These are phyloP conservation scores for Aethes cnicana DNA, from an alignment of 2,888 invertebrate genomes.

Conservation along the genomic window DNA sequence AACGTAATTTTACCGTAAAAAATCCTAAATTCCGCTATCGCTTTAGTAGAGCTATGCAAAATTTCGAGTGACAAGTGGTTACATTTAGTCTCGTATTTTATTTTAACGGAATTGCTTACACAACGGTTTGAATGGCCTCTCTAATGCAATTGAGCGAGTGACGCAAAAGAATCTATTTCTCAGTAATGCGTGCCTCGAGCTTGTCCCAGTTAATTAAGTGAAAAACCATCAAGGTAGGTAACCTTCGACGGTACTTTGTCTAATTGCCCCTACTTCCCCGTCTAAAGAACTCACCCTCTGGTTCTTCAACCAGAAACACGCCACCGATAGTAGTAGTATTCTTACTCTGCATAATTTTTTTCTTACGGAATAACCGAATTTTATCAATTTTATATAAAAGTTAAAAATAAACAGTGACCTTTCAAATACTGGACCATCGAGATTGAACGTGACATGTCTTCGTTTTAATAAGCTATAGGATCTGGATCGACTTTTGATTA, in stretches of 20 bases:
- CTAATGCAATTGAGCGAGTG: conserved; percentile 58
- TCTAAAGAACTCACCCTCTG: conserved; percentile 13
- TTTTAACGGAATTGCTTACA: conserved; percentile 41
- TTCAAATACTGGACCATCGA: conserved; percentile 31
- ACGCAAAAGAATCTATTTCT: conserved; percentile 56
- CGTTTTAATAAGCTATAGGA: neutral
- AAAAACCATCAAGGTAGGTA: conserved; percentile 3
- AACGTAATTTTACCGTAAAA: too few relatives aligned
- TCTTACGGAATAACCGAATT: conserved; percentile 11
- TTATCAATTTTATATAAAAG: conserved; percentile 31
- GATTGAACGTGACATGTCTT: conserved; percentile 21
- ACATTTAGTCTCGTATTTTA: conserved; percentile 31
- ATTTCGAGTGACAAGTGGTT: conserved; percentile 31
- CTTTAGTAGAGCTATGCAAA: neutral
- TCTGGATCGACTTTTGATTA: too few relatives aligned
- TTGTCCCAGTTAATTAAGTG: conserved; percentile 10
- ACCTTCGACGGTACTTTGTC: conserved; percentile 6
- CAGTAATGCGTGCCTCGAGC: conserved; percentile 28
- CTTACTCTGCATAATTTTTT: conserved; percentile 29
- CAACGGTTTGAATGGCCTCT: conserved; percentile 54
- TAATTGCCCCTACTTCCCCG: neutral
- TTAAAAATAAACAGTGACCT: conserved; percentile 15
- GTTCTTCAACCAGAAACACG: too few relatives aligned
- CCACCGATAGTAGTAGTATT: neutral
- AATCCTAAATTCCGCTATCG: neutral